Evolutionary conservation across 2,113 vertebrate genomes (phyloP).

Genomic region (Sialia sialis): DNA sequence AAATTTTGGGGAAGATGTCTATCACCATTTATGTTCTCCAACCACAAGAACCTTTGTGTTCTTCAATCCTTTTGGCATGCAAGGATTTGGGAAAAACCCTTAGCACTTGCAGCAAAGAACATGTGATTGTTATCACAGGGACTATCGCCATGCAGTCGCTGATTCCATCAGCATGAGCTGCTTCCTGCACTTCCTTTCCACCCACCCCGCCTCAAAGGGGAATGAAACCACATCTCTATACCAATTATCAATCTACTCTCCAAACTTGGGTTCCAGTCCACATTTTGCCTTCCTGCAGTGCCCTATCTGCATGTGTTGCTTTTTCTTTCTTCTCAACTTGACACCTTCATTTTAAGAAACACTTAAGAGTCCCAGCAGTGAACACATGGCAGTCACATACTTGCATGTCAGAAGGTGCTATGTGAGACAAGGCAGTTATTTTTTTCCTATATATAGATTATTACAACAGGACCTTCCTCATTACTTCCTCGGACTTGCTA

Average conservation of each 20-base stretch:
- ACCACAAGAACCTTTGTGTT: background rate
- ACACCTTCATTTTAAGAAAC: slow-evolving; percentile 21
- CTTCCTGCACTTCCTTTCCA: background rate
- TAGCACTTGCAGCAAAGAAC: background rate
- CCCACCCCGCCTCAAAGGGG: background rate
- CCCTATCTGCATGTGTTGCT: background rate
- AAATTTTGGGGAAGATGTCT: background rate
- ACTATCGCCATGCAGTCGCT: background rate
- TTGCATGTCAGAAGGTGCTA: background rate
- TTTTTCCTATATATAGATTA: background rate
- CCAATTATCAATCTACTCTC: background rate
- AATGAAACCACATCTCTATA: background rate
- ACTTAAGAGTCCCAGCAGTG: background rate
- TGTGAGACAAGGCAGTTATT: background rate
- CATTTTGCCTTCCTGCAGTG: background rate
- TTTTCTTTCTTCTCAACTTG: background rate
- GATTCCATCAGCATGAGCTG: background rate
- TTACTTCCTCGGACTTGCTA: background rate
- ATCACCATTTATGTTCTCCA: background rate
- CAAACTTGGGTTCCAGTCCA: background rate
- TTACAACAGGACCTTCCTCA: background rate
- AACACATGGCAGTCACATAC: background rate
- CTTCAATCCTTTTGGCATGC: background rate
- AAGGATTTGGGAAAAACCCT: background rate
- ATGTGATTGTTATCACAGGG: background rate